Base-by-base conservation (phyloP, 2,888 invertebrate genomes). In the Drosophila buzzatii region DNA sequence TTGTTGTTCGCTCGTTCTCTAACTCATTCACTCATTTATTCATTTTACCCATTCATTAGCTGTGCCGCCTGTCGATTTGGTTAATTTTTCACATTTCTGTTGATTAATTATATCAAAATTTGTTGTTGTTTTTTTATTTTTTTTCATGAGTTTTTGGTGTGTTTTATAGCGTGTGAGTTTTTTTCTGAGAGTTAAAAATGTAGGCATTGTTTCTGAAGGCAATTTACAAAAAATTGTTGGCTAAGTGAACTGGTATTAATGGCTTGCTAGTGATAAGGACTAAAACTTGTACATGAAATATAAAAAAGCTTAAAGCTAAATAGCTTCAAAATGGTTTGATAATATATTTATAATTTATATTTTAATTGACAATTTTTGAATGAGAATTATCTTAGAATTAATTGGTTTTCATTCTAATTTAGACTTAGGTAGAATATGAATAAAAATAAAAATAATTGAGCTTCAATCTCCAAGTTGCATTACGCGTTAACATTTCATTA, bases 81-180 rank as follows among this genome's bases (percentile, higher is more conserved):
- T 69, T 71, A 73, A 85, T 85, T 81, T 90, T 77, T 90, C 76
- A 83, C 79, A 84, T 86, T 83, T 75, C 51, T 70, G 74, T 49
- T 90, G 85, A 85, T 85, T 89, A 81, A 85, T 85, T 82, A 78
- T 73, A 37, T 70, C 53, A 57, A 58, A 61, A 55, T 55, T 56
- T 18, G 41, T 51, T 47, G 27, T 51, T 42, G 73, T 45, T 44
- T 39, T 33, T 16, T 39, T n/a, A 7, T 12, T 8, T 9, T 52
- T n/a, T 33, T 18, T 4, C 4, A 10, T 18, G 18, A 37, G 18
- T 57, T 64, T 67, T 59, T 45, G 37, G 45, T 51, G 42, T 49
- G 51, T 63, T 66, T 66, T 56, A 57, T 59, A 51, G 71, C 57
- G 47, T 81, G 61, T 49, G 72, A 71, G 72, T 53, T 27, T 63